Conservation (phyloP, 1,140 invertebrate species). For the Caerostris extrusa region DNA sequence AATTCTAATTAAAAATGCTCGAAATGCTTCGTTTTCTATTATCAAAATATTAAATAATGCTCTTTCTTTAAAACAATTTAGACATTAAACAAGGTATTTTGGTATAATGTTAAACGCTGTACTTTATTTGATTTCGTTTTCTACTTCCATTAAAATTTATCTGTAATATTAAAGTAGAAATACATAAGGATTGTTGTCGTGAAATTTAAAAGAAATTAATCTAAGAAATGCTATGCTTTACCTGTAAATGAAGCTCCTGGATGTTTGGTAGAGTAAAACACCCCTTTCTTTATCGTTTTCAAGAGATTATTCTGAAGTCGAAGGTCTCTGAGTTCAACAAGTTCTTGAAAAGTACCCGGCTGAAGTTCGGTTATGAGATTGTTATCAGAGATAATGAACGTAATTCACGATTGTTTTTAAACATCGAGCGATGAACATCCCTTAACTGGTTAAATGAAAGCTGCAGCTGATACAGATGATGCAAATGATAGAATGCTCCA, state of each 20-base stretch:
- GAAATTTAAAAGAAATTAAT: neutral
- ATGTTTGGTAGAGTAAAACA: constrained; percentile 91
- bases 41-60: neutral
- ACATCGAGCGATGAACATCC: constrained; percentile 87
- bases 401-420: constrained; percentile 88
- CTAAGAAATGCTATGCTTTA: neutral
- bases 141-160: too few relatives aligned
- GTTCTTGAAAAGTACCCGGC: constrained; percentile 89
- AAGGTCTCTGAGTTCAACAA: constrained; percentile 89
- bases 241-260: constrained; percentile 89
- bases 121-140: too few relatives aligned
- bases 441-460: constrained; percentile 93
- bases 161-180: neutral
- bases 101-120: too few relatives aligned
- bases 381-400: constrained; percentile 92
- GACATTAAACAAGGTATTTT: neutral
- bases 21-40: neutral
- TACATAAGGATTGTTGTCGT: neutral
- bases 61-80: neutral
- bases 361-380: constrained; percentile 92
- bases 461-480: constrained; percentile 90
- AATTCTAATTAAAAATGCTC: too few relatives aligned
- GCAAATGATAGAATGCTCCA: constrained; percentile 87
- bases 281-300: constrained; percentile 87
- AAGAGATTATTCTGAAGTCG: constrained; percentile 92